Percentiles rank a stretch among this genome's conserved stretches.
These are phyloP conservation scores for Nannoperca obscura DNA, from an alignment of 2,797 vertebrate genomes.

Conservation along the genomic window DNA sequence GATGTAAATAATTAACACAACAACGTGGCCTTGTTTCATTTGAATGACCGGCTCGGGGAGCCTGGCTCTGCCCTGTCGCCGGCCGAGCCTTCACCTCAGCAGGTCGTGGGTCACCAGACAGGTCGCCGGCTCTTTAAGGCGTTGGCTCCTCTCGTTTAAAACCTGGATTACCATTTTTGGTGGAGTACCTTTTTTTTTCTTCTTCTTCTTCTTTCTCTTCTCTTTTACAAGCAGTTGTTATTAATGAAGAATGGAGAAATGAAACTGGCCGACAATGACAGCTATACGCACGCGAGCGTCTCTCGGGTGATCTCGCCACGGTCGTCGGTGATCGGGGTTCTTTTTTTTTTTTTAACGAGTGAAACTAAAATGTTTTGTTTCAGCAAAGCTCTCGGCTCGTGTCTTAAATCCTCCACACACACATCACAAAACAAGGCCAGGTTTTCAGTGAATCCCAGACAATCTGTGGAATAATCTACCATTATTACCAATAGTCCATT, in stretches of 20 bases:
- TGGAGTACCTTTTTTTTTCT: slow-evolving; percentile 58
- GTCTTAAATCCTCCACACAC: slow-evolving; percentile 2
- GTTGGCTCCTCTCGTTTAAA: slow-evolving; percentile 79
- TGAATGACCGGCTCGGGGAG: slow-evolving; percentile 80
- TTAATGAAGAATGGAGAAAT: slow-evolving; percentile 80
- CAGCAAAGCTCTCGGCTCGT: slow-evolving; percentile 16
- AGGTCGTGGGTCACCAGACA: slow-evolving; percentile 82
- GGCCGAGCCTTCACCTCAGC: slow-evolving; percentile 78
- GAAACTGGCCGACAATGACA: slow-evolving; percentile 77
- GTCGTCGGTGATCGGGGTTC: background rate
- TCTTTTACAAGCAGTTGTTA: slow-evolving; percentile 77
- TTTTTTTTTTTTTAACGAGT: background rate
- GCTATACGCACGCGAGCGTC: slow-evolving; percentile 45
- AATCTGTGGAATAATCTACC: background rate
- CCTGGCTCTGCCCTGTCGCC: slow-evolving; percentile 75
- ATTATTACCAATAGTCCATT: background rate
- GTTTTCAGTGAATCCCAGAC: slow-evolving; percentile 11
- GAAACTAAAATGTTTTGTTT: slow-evolving; percentile 42
- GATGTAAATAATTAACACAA: slow-evolving; percentile 88
- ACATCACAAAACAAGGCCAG: slow-evolving; percentile 17
- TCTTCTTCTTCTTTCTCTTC: no score
- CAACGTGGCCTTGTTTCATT: slow-evolving; percentile 85
- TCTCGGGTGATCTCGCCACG: slow-evolving; percentile 29
- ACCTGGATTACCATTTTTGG: slow-evolving; percentile 87
- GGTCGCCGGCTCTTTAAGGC: slow-evolving; percentile 83